Evolutionary conservation across 1,140 invertebrate genomes (phyloP), one percentile per base, ranked within the genome.

Genomic region (Oedothorax gibbosus): DNA sequence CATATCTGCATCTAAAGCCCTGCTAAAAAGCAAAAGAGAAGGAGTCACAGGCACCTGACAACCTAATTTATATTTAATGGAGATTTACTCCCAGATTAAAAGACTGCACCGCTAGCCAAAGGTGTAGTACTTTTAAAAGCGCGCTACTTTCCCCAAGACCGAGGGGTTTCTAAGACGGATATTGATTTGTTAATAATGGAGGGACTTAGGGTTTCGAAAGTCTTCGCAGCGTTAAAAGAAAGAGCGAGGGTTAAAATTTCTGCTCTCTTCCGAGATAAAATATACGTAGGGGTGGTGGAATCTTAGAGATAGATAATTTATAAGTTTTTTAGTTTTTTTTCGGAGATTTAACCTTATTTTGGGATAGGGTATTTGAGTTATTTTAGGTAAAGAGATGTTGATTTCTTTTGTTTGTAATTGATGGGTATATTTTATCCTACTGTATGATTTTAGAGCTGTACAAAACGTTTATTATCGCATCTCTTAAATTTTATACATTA

Each of bases 31-130:
- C 68, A 71, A 71, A 49, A 72, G 66, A 56, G 62, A 60, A 84
- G 76, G 60, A 84, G 81, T 72, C 81, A 84, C 65, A 60, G 53
- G 60, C 81, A 84, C 56, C 81, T 84, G 81, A 84, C 81, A 84
- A 75, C 71, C 81, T 84, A 84, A 84, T 84, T 84, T 84, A 84
- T 84, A 84, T 84, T 84, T 84, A 84, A 84, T 84, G 81, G 81
- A 84, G 81, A 84, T 84, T 84, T 84, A 76, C 81, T 73, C 76
- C 76, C 49, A 84, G 81, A 84, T 84, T 84, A 84, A 84, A 84
- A 84, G 68, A 66, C 81, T 76, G 72, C 50, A 57, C 66, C 81
- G 20, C 68, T 82, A 72, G 57, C 78, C 60, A 68, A 57, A 57
- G 72, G 72, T 68, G 76, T 62, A 35, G 35, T 35, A 51, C 54